Evolutionary conservation across 2,888 invertebrate genomes (phyloP).

Genomic region (Drosophila mimetica): DNA sequence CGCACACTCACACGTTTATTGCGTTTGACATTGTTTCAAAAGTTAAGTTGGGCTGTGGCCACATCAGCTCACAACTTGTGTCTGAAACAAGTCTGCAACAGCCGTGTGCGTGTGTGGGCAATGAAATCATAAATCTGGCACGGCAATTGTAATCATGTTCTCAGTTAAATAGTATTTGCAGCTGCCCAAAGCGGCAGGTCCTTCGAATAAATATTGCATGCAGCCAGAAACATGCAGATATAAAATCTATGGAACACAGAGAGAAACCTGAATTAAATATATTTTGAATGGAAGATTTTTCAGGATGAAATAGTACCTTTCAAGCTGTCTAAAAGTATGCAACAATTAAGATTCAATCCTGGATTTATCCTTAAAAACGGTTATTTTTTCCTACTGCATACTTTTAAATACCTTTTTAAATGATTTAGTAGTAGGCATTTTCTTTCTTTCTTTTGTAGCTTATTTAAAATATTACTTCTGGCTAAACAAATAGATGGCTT

Average conservation of each 20-base stretch:
- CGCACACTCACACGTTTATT: conserved; percentile 59
- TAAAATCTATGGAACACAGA: not conserved
- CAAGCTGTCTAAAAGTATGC: too few species aligned
- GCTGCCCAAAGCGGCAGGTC: conserved; percentile 10
- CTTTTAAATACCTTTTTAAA: too few species aligned
- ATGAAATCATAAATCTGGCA: conserved; percentile 56
- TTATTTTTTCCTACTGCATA: too few species aligned
- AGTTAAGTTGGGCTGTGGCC: conserved; percentile 71
- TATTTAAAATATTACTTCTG: not conserved
- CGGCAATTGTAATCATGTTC: conserved; percentile 47
- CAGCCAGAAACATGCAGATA: conserved; percentile 1
- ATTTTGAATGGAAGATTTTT: too few species aligned
- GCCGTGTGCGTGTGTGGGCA: conserved; percentile 10
- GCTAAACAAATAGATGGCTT: not conserved
- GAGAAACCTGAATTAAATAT: not conserved
- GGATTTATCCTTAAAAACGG: too few species aligned
- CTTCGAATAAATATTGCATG: conserved; percentile 5
- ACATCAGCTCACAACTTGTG: conserved; percentile 60
- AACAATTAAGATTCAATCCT: too few species aligned
- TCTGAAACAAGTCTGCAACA: conserved; percentile 3
- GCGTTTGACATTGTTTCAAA: conserved; percentile 74
- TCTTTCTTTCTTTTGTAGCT: too few species aligned
- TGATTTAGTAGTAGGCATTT: too few species aligned
- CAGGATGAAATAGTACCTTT: too few species aligned
- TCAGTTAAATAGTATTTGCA: conserved; percentile 16